Base-by-base conservation (phyloP, 2,113 vertebrate genomes). In the Pyrgilauda ruficollis region DNA sequence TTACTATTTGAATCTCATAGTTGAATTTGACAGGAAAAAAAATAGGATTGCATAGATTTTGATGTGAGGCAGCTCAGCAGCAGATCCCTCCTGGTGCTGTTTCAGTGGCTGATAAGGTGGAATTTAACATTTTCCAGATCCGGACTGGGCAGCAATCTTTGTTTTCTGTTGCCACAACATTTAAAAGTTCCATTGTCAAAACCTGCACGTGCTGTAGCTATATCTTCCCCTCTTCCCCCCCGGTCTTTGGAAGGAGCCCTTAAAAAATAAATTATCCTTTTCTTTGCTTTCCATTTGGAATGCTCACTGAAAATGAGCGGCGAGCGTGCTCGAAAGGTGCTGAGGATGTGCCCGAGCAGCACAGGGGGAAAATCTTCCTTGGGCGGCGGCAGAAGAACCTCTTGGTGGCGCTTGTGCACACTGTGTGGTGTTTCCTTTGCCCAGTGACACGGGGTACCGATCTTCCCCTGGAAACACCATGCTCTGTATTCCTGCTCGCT, bases 51-150 rank as follows among this genome's bases (percentile, higher is more conserved):
- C 31, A 44, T 33, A 46, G 62, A 35, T 82, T 95, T 89, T 86
- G 62, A 78, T 3, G 7, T 53, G 58, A 93, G 26, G 46, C 69
- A 93, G 64, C 62, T 75, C 62, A 46, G 83, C 79, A 94, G 37
- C 72, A 90, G 86, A 87, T 89, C n/a, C 20, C 19, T 92, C 37
- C 69, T 76, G 76, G 52, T 61, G 73, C 58, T 55, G 56, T 89
- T 90, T 90, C 5, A 1, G 76, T 92, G 90, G 80, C 92, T 96
- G 92, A 89, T 95, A 95, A 96, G 56, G 84, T 90, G 88, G 49
- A 78, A 93, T 91, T 91, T 89, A 96, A 96, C 86, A 55, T 93
- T 89, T 93, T 92, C 90, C 90, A 97, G 93, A 88, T 69, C 92
- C 0, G 2, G 73, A 78, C 76, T 82, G 73, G 83, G 76, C 76